Evolutionary conservation across 2,888 invertebrate genomes (phyloP).

Genomic region (Pterostichus niger): DNA sequence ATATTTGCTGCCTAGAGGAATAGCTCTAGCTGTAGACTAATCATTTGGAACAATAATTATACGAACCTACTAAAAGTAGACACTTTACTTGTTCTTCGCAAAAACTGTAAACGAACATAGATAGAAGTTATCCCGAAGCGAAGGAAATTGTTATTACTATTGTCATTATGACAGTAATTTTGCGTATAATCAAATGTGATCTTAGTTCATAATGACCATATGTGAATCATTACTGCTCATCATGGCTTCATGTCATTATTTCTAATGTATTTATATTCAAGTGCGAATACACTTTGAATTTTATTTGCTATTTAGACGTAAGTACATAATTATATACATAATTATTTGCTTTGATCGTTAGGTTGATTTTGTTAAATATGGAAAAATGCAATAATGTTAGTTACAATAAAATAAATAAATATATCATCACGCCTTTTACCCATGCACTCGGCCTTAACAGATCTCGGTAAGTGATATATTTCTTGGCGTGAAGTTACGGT

Average conservation of each 20-base stretch:
- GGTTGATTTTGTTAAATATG: not conserved
- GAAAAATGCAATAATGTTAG: not conserved
- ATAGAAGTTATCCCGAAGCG: not conserved
- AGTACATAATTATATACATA: not conserved
- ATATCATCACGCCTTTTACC: too few relatives aligned
- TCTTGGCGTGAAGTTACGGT: too few relatives aligned
- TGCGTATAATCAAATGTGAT: conserved; percentile 30
- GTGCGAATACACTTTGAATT: not conserved
- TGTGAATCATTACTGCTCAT: conserved; percentile 35
- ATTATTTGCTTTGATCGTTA: not conserved
- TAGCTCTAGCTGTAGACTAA: too few relatives aligned
- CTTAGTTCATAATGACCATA: conserved; percentile 11
- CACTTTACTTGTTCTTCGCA: not conserved
- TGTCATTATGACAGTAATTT: conserved; percentile 39
- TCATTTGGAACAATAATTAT: too few relatives aligned
- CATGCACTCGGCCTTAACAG: too few relatives aligned
- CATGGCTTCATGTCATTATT: conserved; percentile 27
- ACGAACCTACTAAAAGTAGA: too few relatives aligned
- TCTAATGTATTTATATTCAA: conserved; percentile 5
- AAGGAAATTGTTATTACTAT: conserved; percentile 35
- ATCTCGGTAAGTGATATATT: not conserved
- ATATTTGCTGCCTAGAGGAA: too few relatives aligned
- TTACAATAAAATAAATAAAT: too few relatives aligned
- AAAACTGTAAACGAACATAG: not conserved
- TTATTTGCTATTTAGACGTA: not conserved